Conservation (phyloP, 2,888 invertebrate genomes). For the Melikaiella ostensackeni region DNA sequence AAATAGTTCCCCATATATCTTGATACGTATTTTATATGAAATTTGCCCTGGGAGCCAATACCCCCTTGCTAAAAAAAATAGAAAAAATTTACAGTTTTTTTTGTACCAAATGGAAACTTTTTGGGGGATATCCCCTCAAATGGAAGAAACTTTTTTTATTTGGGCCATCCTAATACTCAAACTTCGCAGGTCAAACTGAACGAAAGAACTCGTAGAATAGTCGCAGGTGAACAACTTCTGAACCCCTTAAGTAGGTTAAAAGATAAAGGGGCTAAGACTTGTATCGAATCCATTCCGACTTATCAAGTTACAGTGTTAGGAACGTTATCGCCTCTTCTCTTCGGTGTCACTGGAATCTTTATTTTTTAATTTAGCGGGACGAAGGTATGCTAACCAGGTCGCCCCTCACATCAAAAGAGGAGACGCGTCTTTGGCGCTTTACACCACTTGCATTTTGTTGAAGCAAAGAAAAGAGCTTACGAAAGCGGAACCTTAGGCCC, state of each 20-base stretch:
- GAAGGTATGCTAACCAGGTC: conserved; percentile 22
- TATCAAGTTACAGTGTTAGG: conserved; percentile 45
- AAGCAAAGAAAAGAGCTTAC: conserved; percentile 31
- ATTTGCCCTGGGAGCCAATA: too few relatives aligned
- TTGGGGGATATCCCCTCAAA: too few relatives aligned
- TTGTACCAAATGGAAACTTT: too few relatives aligned
- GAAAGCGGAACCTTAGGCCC: conserved; percentile 18
- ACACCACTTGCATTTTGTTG: conserved; percentile 21
- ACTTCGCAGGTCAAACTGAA: neutral
- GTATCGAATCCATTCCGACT: conserved; percentile 43
- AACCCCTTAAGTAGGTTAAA: conserved; percentile 47
- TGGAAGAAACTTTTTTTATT: neutral
- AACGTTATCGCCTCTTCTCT: conserved; percentile 42
- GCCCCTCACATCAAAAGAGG: neutral
- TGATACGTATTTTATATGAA: too few relatives aligned
- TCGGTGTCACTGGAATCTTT: conserved; percentile 9
- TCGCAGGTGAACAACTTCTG: conserved; percentile 25
- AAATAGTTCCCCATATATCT: too few relatives aligned
- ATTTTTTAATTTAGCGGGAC: conserved; percentile 12
- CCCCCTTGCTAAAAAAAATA: too few relatives aligned
- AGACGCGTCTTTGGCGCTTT: conserved; percentile 25
- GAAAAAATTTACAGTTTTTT: too few relatives aligned
- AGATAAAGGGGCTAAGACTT: conserved; percentile 45
- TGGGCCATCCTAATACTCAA: neutral
- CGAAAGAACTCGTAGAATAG: conserved; percentile 33